Evolutionary conservation across 2,797 vertebrate genomes (phyloP).

Genomic region (Paramormyrops hopkinsi): DNA sequence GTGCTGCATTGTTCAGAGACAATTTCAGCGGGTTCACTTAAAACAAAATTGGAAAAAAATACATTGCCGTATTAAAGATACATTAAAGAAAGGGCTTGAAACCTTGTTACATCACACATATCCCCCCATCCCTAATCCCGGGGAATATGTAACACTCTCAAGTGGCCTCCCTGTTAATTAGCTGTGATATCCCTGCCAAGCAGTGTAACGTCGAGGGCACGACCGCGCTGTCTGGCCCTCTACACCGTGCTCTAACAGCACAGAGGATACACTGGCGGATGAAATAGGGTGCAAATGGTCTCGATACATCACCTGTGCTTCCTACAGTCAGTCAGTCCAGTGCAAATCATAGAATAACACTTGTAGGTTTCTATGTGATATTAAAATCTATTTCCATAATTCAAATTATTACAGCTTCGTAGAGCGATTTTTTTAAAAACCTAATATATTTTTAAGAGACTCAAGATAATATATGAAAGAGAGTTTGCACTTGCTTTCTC

Average conservation of each 20-base stretch:
- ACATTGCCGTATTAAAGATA: not conserved
- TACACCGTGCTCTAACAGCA: not conserved
- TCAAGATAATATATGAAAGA: not conserved
- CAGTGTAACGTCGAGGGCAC: constrained; percentile 38
- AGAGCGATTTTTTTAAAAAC: not conserved
- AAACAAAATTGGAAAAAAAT: not conserved
- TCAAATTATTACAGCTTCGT: not conserved
- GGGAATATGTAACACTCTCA: constrained; percentile 20
- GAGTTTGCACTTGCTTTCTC: not conserved
- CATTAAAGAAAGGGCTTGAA: not conserved
- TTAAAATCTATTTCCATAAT: not conserved
- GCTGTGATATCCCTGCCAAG: constrained; percentile 37
- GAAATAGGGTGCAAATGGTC: not conserved
- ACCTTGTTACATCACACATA: not conserved
- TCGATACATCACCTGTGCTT: not conserved
- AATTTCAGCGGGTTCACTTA: not conserved
- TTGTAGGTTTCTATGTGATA: not conserved
- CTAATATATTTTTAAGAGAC: not conserved
- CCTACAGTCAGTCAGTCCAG: not conserved
- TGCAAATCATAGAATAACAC: not conserved
- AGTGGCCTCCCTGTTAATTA: constrained; percentile 41
- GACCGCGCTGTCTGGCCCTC: not conserved
- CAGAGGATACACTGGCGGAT: not conserved
- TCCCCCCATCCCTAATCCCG: not conserved
- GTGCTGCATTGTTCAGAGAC: not conserved